Evolutionary conservation across 2,113 vertebrate genomes (phyloP), one percentile per base, ranked within the genome.

Genomic region (Rhinichthys klamathensis): DNA sequence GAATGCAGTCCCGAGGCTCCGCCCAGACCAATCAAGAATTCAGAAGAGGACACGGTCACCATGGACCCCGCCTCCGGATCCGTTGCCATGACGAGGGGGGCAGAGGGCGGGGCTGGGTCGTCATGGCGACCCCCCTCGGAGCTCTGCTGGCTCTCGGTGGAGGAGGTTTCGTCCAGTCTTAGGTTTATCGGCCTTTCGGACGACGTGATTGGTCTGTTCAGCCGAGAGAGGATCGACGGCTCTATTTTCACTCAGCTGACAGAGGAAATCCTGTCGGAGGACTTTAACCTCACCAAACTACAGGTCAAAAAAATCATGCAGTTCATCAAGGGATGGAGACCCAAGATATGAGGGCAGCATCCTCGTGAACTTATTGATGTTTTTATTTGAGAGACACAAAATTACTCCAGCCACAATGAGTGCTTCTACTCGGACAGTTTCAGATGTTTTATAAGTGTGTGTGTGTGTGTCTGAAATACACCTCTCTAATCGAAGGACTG

Each of bases 281-380:
- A 99, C 89, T 99, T 99, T 92, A 96, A 87, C 85, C 96, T 99
- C 93, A 98, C 97, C 92, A 97, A 97, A 89, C 96, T 99, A 72
- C 98, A 99, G 88, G 97, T 99, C 89, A 99, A 98, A 91, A 99
- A 99, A 94, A 97, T 99, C 94, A 96, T 97, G 93, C 98, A 99
- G 93, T 99, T 99, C 91, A 99, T 99, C 92, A 98, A 99, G 92
- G 98, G 98, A 87, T 99, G 98, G 98, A 94, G 98, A 90, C 98
- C 97, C 91, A 99, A 99, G 90, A 98, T 99, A 89, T 87, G 80
- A 84, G 49, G 58, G 23, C 70, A 46, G 23, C 38, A 44, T 72
- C 38, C 21, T 49, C 3, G 2, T 12, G 74, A 76, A 30, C 18
- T 32, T 49, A 75, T 44, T 49, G 41, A 27, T 67, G 70, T 83